Percentiles rank a stretch among this genome's conserved stretches.
Conservation (phyloP, 2,888 invertebrate genomes). For the Nemapogon koenigi region DNA sequence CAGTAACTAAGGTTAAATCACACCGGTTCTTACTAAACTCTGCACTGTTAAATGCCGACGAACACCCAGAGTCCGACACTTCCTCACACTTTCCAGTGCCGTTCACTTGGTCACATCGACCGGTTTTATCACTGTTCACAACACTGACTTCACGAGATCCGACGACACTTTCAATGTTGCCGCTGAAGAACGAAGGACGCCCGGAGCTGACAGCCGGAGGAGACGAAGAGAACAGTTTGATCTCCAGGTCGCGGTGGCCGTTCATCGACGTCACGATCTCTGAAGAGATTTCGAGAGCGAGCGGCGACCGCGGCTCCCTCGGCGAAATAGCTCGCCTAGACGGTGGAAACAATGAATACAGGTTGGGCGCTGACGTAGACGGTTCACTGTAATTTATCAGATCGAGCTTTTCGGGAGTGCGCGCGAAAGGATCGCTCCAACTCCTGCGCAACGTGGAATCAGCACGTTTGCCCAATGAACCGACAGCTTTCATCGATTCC, state of each 20-base stretch:
- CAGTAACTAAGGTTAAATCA: conserved; percentile 63
- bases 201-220: conserved; percentile 53
- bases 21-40: conserved; percentile 49
- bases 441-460: conserved; percentile 62
- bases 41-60: conserved; percentile 32
- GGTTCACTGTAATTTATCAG: conserved; percentile 30
- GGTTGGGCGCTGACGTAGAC: conserved; percentile 46
- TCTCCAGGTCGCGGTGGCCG: conserved; percentile 80
- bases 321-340: conserved; percentile 44
- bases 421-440: conserved; percentile 69
- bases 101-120: conserved; percentile 37
- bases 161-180: conserved; percentile 58
- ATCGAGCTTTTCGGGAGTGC: conserved; percentile 46
- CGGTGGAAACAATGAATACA: conserved; percentile 55
- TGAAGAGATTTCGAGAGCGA: conserved; percentile 73
- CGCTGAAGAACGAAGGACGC: conserved; percentile 53
- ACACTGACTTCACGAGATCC: conserved; percentile 50
- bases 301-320: conserved; percentile 42
- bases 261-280: conserved; percentile 80
- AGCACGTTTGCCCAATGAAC: conserved; percentile 40
- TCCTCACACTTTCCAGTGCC: conserved; percentile 38
- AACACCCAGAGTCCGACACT: conserved; percentile 43
- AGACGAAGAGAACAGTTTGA: conserved; percentile 75
- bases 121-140: conserved; percentile 42
- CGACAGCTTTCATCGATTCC: conserved; percentile 58